Evolutionary conservation across 2,888 invertebrate species (phyloP).

Genomic region (Platycheirus albimanus): DNA sequence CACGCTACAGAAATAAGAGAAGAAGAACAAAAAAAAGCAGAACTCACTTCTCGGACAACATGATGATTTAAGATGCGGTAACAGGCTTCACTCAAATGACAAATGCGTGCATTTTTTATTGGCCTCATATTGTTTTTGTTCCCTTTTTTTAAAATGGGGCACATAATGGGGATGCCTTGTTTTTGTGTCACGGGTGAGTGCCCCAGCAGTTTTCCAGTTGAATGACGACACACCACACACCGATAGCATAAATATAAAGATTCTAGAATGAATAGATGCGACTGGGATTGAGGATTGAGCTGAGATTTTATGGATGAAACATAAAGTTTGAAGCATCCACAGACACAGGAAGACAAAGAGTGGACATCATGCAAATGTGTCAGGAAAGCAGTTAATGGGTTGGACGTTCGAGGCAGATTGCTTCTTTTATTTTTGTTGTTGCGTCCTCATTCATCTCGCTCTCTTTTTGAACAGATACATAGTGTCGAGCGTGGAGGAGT

Average conservation of each 20-base stretch:
- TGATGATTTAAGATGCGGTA: conserved; percentile 72
- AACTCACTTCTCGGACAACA: conserved; percentile 56
- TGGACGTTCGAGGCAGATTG: conserved; percentile 8
- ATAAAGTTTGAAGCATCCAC: conserved; percentile 15
- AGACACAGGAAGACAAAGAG: conserved; percentile 47
- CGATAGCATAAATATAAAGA: conserved; percentile 3
- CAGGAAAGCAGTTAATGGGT: conserved; percentile 63
- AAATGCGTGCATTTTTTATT: conserved; percentile 56
- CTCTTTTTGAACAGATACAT: not conserved
- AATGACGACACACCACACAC: conserved; percentile 55
- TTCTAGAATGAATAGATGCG: conserved; percentile 16
- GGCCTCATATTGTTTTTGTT: conserved; percentile 5
- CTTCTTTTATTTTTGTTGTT: not conserved
- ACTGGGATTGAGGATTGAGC: conserved; percentile 26
- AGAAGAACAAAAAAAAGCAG: conserved; percentile 19
- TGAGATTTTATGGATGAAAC: conserved; percentile 65
- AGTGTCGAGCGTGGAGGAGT: conserved; percentile 37
- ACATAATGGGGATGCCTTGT: conserved; percentile 63
- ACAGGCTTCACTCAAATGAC: conserved; percentile 67
- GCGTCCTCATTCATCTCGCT: conserved; percentile 1
- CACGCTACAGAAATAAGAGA: too few species aligned
- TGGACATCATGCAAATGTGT: conserved; percentile 67
- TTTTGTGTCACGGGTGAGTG: conserved; percentile 67
- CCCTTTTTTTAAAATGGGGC: conserved; percentile 25
- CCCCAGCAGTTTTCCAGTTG: conserved; percentile 69